A percentile compares a stretch with the other conserved stretches of the same genome.
Evolutionary conservation across 2,888 invertebrate species (phyloP).

Genomic region (Clepsis dumicolana): DNA sequence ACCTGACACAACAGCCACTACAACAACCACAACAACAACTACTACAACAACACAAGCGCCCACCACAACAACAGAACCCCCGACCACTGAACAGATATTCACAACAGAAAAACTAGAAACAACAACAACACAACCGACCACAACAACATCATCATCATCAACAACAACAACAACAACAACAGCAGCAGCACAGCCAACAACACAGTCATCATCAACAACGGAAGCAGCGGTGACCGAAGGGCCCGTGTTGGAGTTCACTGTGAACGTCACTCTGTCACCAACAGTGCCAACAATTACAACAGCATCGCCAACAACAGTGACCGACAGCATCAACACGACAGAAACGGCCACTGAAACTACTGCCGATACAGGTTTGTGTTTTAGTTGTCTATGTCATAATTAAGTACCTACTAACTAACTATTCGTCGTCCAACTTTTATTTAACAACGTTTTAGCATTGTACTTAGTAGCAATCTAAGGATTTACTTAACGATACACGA

Average conservation of each 20-base stretch:
- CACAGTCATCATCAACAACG: constrained; percentile 41
- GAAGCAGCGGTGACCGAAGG: constrained; percentile 43
- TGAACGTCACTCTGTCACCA: constrained; percentile 69
- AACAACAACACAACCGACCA: constrained; percentile 43
- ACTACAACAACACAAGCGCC: constrained; percentile 44
- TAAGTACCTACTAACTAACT: no score
- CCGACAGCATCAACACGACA: constrained; percentile 30
- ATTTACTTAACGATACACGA: no score
- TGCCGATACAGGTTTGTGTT: constrained; percentile 28
- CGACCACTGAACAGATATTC: constrained; percentile 34
- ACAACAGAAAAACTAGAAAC: constrained; percentile 54
- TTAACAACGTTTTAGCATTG: no score
- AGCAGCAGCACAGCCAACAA: constrained; percentile 35
- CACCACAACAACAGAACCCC: constrained; percentile 38
- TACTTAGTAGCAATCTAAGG: no score
- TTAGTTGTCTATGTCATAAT: not conserved
- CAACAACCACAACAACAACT: constrained; percentile 48
- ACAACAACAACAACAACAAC: constrained; percentile 44
- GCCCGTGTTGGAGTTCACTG: constrained; percentile 67
- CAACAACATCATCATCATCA: constrained; percentile 56
- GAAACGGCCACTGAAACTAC: constrained; percentile 18
- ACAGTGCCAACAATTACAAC: constrained; percentile 43
- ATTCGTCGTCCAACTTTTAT: no score
- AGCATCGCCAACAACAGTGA: constrained; percentile 17
- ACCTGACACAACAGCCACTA: constrained; percentile 60